Evolutionary conservation across 2,113 vertebrate species (phyloP), one percentile per base, ranked within the genome.

Genomic region (Zeus faber): DNA sequence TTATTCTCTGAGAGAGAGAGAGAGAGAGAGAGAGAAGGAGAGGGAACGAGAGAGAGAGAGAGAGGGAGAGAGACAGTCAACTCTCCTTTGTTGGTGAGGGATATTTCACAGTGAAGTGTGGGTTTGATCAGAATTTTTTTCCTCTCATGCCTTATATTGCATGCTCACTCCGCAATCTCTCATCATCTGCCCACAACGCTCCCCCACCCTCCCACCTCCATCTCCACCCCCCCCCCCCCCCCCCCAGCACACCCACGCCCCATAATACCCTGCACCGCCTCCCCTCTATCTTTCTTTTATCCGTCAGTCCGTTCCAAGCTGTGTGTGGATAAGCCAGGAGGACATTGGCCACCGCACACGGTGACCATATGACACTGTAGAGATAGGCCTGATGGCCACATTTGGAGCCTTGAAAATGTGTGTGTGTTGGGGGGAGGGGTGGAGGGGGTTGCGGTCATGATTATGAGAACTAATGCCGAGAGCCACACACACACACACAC

Each of bases 301-400:
- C 84, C 68, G 68, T 62, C 72, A 58, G 59, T 62, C 76, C 80
- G 81, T 72, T 83, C 82, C 14, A 25, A 65, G 76, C 80, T 80
- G 81, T 83, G 77, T 77, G 79, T 82, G 81, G 85, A 84, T 84
- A 76, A 85, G 78, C 74, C 39, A 71, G 72, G 72, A 79, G 71
- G 80, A 76, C 76, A 81, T 65, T 81, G 78, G 77, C 82, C 78
- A 65, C 80, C 76, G 54, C 76, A 70, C 81, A 82, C 66, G 74
- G 67, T 63, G 72, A 63, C 83, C 78, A 83, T 88, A 84, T 88
- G 84, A 84, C 79, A 77, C 74, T 69, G 71, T 62, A 79, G 80
- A 71, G 64, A 70, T 53, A 77, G 86, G 82, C 82, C 81, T 76
- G 79, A 84, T 73, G 76, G 73, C 74, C 81, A 86, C 69, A 82